Evolutionary conservation across 2,113 vertebrate species (phyloP).

Genomic region (rat (Rattus norvegicus)): DNA sequence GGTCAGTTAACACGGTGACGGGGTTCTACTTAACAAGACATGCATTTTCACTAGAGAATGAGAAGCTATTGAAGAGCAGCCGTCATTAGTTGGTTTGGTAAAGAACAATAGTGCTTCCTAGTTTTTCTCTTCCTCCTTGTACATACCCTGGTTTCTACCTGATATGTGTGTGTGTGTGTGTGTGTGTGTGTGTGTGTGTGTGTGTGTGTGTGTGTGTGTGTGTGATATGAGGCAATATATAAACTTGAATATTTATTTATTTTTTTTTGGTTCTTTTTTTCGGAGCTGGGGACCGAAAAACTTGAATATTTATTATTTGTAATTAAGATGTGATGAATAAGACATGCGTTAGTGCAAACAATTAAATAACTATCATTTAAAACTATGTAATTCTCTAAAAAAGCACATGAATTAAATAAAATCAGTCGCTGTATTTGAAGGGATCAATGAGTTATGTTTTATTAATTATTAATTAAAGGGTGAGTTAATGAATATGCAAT

Average conservation of each 20-base stretch:
- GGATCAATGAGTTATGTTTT: neutral
- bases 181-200: too few relatives aligned
- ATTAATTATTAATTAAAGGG: neutral
- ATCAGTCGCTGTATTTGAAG: neutral
- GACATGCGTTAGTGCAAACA: neutral
- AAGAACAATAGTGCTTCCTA: neutral
- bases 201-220: too few relatives aligned
- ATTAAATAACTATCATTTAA: neutral
- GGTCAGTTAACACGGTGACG: neutral
- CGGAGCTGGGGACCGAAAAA: too few relatives aligned
- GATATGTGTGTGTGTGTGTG: too few relatives aligned
- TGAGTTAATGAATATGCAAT: neutral
- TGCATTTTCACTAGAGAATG: conserved; percentile 5
- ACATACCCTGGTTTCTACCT: neutral
- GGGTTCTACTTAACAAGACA: neutral
- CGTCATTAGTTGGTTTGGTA: neutral
- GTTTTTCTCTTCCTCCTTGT: neutral
- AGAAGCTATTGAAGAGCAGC: neutral
- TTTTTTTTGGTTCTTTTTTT: too few relatives aligned
- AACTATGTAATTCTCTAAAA: conserved; percentile 16
- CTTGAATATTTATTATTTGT: neutral
- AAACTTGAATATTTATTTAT: neutral
- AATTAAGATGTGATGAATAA: neutral
- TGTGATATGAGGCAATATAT: neutral
- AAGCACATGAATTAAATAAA: neutral